Evolutionary conservation across 2,888 invertebrate genomes (phyloP).

Genomic region (Cosmia pyralina): DNA sequence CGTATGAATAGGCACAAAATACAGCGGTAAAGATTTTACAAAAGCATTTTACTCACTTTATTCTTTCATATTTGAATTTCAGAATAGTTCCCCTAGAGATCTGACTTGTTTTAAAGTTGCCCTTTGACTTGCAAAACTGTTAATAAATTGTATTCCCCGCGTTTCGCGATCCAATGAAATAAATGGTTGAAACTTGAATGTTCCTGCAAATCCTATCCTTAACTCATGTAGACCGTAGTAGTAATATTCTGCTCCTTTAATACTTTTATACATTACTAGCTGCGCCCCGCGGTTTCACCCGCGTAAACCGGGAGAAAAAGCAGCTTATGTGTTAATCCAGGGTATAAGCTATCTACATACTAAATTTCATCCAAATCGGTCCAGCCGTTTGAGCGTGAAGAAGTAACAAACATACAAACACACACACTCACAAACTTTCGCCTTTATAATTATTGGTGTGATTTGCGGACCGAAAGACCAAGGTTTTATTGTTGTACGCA

Average conservation of each 20-base stretch:
- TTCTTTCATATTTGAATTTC: constrained; percentile 36
- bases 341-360: too few relatives aligned
- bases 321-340: too few relatives aligned
- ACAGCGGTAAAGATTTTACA: neutral
- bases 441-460: too few relatives aligned
- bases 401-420: too few relatives aligned
- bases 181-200: constrained; percentile 1
- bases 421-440: too few relatives aligned
- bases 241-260: neutral
- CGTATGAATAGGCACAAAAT: neutral
- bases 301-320: too few relatives aligned
- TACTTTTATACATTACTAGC: too few relatives aligned
- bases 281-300: too few relatives aligned
- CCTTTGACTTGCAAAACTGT: constrained; percentile 47
- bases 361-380: too few relatives aligned
- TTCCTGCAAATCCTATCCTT: neutral
- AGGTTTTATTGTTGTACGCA: neutral
- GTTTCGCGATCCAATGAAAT: constrained; percentile 1
- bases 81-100: constrained; percentile 12
- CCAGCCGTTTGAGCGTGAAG: too few relatives aligned
- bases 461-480: neutral
- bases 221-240: too few relatives aligned
- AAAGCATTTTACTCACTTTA: neutral
- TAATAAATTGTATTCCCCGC: constrained; percentile 19
- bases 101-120: constrained; percentile 14